Evolutionary conservation across 2,797 vertebrate genomes (phyloP), one percentile per base, ranked within the genome.

Genomic region (Fringilla coelebs): DNA sequence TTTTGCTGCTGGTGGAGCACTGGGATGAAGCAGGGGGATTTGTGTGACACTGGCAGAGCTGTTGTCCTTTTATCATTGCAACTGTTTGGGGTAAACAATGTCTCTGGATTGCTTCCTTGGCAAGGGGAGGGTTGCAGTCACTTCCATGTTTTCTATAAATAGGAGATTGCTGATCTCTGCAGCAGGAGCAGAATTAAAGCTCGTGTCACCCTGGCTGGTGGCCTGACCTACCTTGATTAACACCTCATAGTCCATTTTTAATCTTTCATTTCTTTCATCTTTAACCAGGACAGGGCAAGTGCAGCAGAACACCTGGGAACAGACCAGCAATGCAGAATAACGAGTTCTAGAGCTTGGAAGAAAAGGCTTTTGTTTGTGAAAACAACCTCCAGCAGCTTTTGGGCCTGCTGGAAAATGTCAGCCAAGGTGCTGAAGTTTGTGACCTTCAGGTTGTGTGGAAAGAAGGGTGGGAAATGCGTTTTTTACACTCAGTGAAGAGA

Each of bases 91-190:
- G 81, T 94, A 90, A 94, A 94, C 72, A 79, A 19, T 75, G 54
- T 79, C 90, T 94, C 67, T 71, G 87, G 89, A 80, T 75, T 66
- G 66, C 40, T 55, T n/a, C 81, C 88, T 92, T 96, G 97, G 93
- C 90, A 82, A 25, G 72, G 25, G 49, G 68, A 89, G 61, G 67
- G 17, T 92, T 89, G 88, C 86, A 92, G 78, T 77, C 46, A 18
- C 79, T 96, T 91, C 72, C 66, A 2, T 58, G 79, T 70, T 85
- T 57, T 17, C 94, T 97, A 90, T 97, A 97, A 97, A 96, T 97
- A 96, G 94, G 61, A 36, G 63, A 10, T 60, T 22, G 34, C 85
- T 90, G 85, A 79, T 83, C 78, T 43, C 74, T 76, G 89, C 71
- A 87, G 60, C 3, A 6, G 49, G 52, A 91, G 65, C 68, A 24